Evolutionary conservation across 2,888 invertebrate genomes (phyloP).

Genomic region (Anthophora plumipes): DNA sequence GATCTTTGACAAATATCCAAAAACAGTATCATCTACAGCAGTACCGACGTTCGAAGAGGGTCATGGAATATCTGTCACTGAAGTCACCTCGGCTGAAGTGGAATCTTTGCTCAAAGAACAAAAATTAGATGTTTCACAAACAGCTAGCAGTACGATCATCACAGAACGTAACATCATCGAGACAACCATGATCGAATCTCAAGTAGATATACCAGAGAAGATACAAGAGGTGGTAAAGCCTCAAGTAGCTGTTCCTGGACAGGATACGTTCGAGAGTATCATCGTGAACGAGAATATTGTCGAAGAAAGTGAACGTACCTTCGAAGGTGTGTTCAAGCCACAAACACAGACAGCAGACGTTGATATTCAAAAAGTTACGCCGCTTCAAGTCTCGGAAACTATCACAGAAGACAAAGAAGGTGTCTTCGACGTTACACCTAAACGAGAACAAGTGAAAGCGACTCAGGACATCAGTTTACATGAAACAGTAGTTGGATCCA

Average conservation of each 20-base stretch:
- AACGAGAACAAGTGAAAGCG: constrained; percentile 61
- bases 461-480: constrained; percentile 71
- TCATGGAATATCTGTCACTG: constrained; percentile 87
- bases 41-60: constrained; percentile 82
- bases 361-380: constrained; percentile 83
- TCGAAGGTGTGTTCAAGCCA: constrained; percentile 81
- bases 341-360: constrained; percentile 83
- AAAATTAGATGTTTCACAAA: constrained; percentile 76
- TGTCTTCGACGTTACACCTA: constrained; percentile 64
- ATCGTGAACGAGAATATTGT: constrained; percentile 85
- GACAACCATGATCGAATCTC: constrained; percentile 80
- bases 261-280: constrained; percentile 86
- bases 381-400: constrained; percentile 81
- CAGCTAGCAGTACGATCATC: constrained; percentile 77
- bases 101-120: constrained; percentile 85
- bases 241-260: constrained; percentile 84
- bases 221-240: constrained; percentile 75
- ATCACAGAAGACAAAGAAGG: constrained; percentile 82
- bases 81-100: constrained; percentile 86
- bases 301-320: constrained; percentile 83
- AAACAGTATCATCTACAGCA: constrained; percentile 77
- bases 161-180: constrained; percentile 75
- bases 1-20: constrained; percentile 74
- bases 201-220: constrained; percentile 77
- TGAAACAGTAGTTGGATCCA: constrained; percentile 74